Percentiles rank a stretch among this genome's conserved stretches.
Conservation (phyloP, 1,140 invertebrate genomes). For the Galendromus occidentalis region DNA sequence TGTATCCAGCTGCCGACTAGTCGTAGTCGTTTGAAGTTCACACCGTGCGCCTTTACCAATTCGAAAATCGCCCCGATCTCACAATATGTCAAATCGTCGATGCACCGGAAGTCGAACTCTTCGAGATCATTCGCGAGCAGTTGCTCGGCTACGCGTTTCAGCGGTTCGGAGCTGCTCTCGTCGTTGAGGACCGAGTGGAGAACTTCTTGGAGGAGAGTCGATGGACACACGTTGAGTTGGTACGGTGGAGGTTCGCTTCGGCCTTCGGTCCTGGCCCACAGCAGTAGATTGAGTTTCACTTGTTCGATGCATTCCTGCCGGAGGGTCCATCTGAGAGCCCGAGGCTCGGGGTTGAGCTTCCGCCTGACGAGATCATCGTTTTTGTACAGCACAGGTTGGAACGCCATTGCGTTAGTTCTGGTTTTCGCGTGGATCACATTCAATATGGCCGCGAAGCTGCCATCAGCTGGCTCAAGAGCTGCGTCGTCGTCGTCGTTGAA, state of each 20-base stretch:
- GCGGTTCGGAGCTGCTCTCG: not conserved
- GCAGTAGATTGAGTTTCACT: conserved; percentile 1
- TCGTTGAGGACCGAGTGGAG: not conserved
- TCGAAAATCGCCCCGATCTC: not conserved
- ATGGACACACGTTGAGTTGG: not conserved
- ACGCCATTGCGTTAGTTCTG: not conserved
- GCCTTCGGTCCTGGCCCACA: not conserved
- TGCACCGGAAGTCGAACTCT: conserved; percentile 9
- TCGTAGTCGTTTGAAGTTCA: not conserved
- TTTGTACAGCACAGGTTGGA: conserved; percentile 1
- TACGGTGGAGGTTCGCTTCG: not conserved
- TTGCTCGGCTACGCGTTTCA: not conserved
- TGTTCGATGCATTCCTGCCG: conserved; percentile 6
- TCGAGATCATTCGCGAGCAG: not conserved
- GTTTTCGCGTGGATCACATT: not conserved
- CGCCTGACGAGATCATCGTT: conserved; percentile 7
- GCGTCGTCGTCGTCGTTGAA: not conserved
- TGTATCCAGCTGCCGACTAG: not conserved
- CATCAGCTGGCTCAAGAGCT: not conserved
- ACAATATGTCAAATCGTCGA: not conserved
- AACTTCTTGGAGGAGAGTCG: not conserved
- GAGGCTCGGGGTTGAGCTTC: not conserved
- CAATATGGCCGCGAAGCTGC: not conserved
- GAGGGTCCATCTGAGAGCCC: not conserved
- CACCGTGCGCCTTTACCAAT: not conserved